These are phyloP conservation scores for Dynastes tityus DNA, from an alignment of 2,888 invertebrate species.

Conservation along the genomic window DNA sequence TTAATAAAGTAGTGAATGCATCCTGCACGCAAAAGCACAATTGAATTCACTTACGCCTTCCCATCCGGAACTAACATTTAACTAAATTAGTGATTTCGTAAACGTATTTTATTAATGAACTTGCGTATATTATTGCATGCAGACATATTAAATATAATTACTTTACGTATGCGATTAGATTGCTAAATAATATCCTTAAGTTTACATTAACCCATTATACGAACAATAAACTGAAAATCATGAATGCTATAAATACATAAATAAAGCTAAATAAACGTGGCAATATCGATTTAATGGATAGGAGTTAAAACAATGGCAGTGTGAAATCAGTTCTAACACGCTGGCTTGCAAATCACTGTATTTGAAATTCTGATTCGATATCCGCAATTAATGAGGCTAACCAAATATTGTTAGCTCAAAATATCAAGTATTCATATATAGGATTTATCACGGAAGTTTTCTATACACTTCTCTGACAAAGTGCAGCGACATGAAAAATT, in stretches of 20 bases:
- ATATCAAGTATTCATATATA: no score
- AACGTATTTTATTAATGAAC: slow-evolving; percentile 14
- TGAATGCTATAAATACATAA: no score
- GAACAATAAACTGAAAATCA: no score
- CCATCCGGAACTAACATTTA: slow-evolving; percentile 10
- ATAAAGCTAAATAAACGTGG: no score
- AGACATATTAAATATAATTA: neutral
- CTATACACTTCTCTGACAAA: no score
- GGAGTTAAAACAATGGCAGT: neutral
- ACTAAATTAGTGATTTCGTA: slow-evolving; percentile 13
- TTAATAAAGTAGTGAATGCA: slow-evolving; percentile 6
- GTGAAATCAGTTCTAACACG: neutral
- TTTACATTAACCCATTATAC: neutral
- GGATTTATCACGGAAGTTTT: no score
- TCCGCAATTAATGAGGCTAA: no score
- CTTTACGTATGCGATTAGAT: neutral
- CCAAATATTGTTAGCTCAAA: no score
- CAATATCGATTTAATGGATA: no score
- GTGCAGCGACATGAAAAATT: no score
- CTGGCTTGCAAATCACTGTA: no score
- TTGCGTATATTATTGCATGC: slow-evolving; percentile 2
- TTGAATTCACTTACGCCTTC: slow-evolving; percentile 10
- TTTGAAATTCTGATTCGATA: no score
- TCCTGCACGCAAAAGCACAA: slow-evolving; percentile 19
- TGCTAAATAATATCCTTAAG: neutral